Conservation (phyloP, 2,113 vertebrate genomes). For the Dasypus novemcinctus region DNA sequence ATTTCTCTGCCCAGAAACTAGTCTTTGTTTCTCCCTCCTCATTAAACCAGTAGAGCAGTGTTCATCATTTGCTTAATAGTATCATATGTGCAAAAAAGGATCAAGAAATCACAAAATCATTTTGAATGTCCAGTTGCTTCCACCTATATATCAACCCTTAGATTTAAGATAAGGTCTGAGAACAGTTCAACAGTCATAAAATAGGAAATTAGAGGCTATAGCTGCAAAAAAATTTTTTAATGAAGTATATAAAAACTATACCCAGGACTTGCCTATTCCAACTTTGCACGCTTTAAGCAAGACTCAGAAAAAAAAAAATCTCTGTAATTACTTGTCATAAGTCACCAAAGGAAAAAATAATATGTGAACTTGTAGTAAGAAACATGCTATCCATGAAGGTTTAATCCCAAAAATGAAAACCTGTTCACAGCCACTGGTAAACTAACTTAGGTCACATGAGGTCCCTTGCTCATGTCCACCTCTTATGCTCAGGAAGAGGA, state of each 20-base stretch:
- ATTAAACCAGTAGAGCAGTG: slow-evolving; percentile 55
- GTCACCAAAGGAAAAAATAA: slow-evolving; percentile 68
- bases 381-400: not conserved
- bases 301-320: too few relatives aligned
- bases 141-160: slow-evolving; percentile 80
- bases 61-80: slow-evolving; percentile 65
- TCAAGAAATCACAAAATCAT: slow-evolving; percentile 65
- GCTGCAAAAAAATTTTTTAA: slow-evolving; percentile 76
- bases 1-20: slow-evolving; percentile 40
- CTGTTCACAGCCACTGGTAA: slow-evolving; percentile 52
- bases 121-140: slow-evolving; percentile 69
- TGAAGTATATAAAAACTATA: slow-evolving; percentile 90
- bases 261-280: slow-evolving; percentile 79
- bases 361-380: slow-evolving; percentile 60
- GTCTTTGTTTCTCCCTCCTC: slow-evolving; percentile 60
- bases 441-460: slow-evolving; percentile 70
- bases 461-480: slow-evolving; percentile 66
- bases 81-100: slow-evolving; percentile 67
- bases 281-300: too few relatives aligned
- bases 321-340: too few relatives aligned
- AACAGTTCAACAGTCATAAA: slow-evolving; percentile 83
- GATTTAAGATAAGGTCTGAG: slow-evolving; percentile 81
- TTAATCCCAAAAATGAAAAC: slow-evolving; percentile 71
- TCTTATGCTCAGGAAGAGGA: slow-evolving; percentile 61
- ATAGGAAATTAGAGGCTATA: slow-evolving; percentile 84